phyloP scores from a whole-genome alignment of 2,797 vertebrate species.

The Melopsittacus undulatus region DNA sequence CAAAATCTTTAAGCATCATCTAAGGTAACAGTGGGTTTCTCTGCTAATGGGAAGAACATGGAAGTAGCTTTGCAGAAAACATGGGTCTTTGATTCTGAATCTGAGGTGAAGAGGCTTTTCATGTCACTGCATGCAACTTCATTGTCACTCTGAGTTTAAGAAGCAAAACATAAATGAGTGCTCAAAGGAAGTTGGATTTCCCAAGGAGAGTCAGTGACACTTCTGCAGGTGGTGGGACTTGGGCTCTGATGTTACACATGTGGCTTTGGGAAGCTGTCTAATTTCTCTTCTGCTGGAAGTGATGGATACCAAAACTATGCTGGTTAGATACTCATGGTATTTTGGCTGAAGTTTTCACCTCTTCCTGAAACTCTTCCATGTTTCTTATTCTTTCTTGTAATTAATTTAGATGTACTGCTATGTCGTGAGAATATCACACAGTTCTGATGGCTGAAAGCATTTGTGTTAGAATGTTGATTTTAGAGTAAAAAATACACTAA shows the following conservation, averaged over 20 bases:
- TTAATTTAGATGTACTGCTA: not conserved
- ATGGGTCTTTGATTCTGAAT: slow-evolving; percentile 17
- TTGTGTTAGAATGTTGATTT: slow-evolving; percentile 2
- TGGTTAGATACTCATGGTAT: not conserved
- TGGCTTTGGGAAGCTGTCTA: slow-evolving; percentile 46
- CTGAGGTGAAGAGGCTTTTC: slow-evolving; percentile 38
- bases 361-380: slow-evolving; percentile 65
- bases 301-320: slow-evolving; percentile 23
- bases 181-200: slow-evolving; percentile 43
- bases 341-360: slow-evolving; percentile 45
- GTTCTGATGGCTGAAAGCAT: slow-evolving; percentile 55
- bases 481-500: not conserved
- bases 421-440: not conserved
- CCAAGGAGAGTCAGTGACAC: slow-evolving; percentile 1
- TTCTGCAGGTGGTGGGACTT: slow-evolving; percentile 22
- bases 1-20: slow-evolving; percentile 11
- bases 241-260: not conserved
- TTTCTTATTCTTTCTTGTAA: slow-evolving; percentile 53
- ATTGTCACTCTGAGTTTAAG: slow-evolving; percentile 56
- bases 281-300: slow-evolving; percentile 34
- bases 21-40: not conserved
- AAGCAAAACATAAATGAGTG: slow-evolving; percentile 16
- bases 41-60: slow-evolving; percentile 54
- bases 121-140: slow-evolving; percentile 51
- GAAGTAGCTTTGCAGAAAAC: slow-evolving; percentile 61